Evolutionary conservation across 2,888 invertebrate genomes (phyloP).

Genomic region (Rhopalosiphum nymphaeae): DNA sequence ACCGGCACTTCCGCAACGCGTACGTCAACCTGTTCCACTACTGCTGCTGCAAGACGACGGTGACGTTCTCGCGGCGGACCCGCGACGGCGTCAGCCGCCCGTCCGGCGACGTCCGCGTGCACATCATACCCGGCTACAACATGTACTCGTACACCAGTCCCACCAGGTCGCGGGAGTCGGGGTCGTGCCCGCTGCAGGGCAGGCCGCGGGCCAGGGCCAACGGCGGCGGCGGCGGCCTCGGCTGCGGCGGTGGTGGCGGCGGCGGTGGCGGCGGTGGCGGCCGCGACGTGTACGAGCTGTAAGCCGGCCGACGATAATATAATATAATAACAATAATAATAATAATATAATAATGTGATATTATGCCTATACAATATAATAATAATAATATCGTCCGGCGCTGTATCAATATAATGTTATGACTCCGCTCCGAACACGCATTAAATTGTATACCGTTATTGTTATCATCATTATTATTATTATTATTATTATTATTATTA

Average conservation of each 20-base stretch:
- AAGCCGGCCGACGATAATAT: not conserved
- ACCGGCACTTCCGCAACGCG: conserved; percentile 79
- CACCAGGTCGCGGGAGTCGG: conserved; percentile 70
- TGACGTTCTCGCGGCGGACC: conserved; percentile 77
- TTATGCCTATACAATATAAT: not conserved
- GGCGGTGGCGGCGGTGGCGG: conserved; percentile 14
- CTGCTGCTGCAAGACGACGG: conserved; percentile 84
- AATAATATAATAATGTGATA: too few species aligned
- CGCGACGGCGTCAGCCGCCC: conserved; percentile 73
- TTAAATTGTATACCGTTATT: not conserved
- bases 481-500: not conserved
- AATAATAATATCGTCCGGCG: not conserved
- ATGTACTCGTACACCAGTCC: conserved; percentile 78
- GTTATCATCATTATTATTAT: not conserved
- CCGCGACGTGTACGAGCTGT: conserved; percentile 59
- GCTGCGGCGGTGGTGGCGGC: not conserved
- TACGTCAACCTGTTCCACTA: conserved; percentile 83
- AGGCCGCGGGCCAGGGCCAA: conserved; percentile 50
- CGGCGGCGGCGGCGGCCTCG: conserved; percentile 68
- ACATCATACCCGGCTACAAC: conserved; percentile 80
- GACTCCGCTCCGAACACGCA: not conserved
- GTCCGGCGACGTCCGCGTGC: conserved; percentile 79
- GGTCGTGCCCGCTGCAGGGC: conserved; percentile 54
- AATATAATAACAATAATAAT: not conserved
- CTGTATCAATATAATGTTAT: not conserved